phyloP scores from a whole-genome alignment of 2,113 vertebrate genomes.

The Entelurus aequoreus region DNA sequence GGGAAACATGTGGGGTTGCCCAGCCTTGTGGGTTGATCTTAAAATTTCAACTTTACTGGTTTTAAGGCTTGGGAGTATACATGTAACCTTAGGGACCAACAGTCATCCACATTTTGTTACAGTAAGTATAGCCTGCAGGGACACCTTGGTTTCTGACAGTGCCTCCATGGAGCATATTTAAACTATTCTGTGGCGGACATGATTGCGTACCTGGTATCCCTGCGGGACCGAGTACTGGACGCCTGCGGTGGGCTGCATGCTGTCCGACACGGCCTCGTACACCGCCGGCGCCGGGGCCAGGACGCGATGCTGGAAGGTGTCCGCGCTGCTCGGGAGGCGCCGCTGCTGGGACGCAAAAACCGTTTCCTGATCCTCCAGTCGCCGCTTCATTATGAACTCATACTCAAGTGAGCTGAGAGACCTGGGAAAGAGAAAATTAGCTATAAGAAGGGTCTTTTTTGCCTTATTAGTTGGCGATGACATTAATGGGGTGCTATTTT shows the following conservation, averaged over 20 bases:
- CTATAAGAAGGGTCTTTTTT: neutral
- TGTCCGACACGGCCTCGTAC: slow-evolving; percentile 86
- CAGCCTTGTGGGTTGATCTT: no score
- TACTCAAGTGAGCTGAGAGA: slow-evolving; percentile 72
- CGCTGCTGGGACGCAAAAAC: slow-evolving; percentile 91
- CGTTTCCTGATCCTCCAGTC: slow-evolving; percentile 94
- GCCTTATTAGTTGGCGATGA: neutral
- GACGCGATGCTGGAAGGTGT: slow-evolving; percentile 90
- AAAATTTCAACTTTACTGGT: no score
- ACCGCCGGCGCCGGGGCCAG: slow-evolving; percentile 88
- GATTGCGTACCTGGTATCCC: slow-evolving; percentile 84
- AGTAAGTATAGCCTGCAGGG: no score
- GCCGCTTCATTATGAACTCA: slow-evolving; percentile 98
- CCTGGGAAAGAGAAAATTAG: slow-evolving; percentile 24
- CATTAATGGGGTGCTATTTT: neutral
- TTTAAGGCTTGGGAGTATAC: no score
- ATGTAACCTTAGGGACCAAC: no score
- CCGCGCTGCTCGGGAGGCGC: slow-evolving; percentile 78
- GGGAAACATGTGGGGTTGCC: no score
- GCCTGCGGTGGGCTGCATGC: slow-evolving; percentile 92
- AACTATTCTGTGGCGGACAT: neutral
- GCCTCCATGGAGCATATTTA: no score
- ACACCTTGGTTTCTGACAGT: no score
- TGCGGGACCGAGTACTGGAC: slow-evolving; percentile 95
- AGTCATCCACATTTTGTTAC: no score